phyloP scores from a whole-genome alignment of 2,888 invertebrate genomes.

The Mythimna albipuncta region DNA sequence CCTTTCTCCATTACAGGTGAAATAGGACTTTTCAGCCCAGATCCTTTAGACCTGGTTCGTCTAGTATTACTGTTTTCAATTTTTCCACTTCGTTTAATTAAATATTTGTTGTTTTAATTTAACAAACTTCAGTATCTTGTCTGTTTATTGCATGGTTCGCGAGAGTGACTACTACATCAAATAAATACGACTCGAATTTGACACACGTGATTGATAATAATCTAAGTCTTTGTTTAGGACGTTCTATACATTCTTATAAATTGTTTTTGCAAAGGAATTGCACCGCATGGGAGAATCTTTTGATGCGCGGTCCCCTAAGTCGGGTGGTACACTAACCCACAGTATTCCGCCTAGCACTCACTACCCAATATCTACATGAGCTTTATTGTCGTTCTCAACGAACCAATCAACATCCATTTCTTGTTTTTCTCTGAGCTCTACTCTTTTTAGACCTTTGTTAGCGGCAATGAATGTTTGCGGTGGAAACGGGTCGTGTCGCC shows the following conservation, averaged over 20 bases:
- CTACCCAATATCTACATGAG: slow-evolving; percentile 22
- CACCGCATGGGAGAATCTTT: slow-evolving; percentile 20
- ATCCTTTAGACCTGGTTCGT: slow-evolving; percentile 69
- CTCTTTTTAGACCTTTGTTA: neutral
- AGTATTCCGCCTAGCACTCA: slow-evolving; percentile 35
- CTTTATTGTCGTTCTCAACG: slow-evolving; percentile 2
- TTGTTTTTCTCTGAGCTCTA: slow-evolving; percentile 6
- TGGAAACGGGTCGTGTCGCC: slow-evolving; percentile 26
- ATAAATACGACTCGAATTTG: slow-evolving; percentile 1
- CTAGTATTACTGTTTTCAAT: slow-evolving; percentile 33
- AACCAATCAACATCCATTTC: slow-evolving; percentile 16
- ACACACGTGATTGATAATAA: slow-evolving; percentile 7
- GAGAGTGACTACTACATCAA: slow-evolving; percentile 47
- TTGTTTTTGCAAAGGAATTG: slow-evolving; percentile 25
- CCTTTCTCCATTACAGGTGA: slow-evolving; percentile 91
- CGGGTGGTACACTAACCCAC: slow-evolving; percentile 62
- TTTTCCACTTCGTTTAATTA: slow-evolving; percentile 41
- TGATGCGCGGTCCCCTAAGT: slow-evolving; percentile 45
- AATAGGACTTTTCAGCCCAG: slow-evolving; percentile 72
- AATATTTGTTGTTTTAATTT: slow-evolving; percentile 33
- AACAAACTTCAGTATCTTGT: slow-evolving; percentile 17
- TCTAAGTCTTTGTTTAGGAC: slow-evolving; percentile 14
- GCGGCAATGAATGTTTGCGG: slow-evolving; percentile 62
- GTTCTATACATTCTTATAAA: slow-evolving; percentile 27
- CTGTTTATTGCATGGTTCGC: slow-evolving; percentile 48